Conservation (phyloP, 1,140 invertebrate species). For the Pogonomyrmex barbatus region DNA sequence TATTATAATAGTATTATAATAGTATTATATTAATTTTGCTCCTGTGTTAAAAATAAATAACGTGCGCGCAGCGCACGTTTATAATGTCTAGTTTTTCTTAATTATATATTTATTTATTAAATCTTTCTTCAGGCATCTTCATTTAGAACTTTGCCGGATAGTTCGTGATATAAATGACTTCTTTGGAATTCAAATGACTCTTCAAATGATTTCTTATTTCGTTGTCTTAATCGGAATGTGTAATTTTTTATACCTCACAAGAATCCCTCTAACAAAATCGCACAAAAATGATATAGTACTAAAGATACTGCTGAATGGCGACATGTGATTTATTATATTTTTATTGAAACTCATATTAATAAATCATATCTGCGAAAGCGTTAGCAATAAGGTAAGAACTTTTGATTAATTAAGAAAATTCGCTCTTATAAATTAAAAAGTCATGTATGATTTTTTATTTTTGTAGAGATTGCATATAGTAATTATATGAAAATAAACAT, state of each 20-base stretch:
- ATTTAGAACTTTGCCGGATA: conserved; percentile 36
- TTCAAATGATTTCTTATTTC: conserved; percentile 20
- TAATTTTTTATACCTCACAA: background rate
- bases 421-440: too few species aligned
- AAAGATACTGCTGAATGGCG: background rate
- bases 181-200: conserved; percentile 18
- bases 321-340: background rate
- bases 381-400: background rate
- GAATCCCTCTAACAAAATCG: background rate
- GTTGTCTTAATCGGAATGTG: background rate
- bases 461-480: too few species aligned
- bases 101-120: background rate
- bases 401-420: too few species aligned
- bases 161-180: conserved; percentile 19
- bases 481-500: background rate
- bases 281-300: background rate
- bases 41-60: too few species aligned
- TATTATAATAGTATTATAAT: too few species aligned
- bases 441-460: background rate
- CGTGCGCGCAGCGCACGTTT: too few species aligned
- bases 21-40: too few species aligned
- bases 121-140: conserved; percentile 34
- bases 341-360: background rate
- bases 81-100: background rate
- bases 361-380: too few species aligned